Evolutionary conservation across 37 sponge, comb jelly and placozoan species (phyloP).

Genomic region (Hexactinellida sp.): DNA sequence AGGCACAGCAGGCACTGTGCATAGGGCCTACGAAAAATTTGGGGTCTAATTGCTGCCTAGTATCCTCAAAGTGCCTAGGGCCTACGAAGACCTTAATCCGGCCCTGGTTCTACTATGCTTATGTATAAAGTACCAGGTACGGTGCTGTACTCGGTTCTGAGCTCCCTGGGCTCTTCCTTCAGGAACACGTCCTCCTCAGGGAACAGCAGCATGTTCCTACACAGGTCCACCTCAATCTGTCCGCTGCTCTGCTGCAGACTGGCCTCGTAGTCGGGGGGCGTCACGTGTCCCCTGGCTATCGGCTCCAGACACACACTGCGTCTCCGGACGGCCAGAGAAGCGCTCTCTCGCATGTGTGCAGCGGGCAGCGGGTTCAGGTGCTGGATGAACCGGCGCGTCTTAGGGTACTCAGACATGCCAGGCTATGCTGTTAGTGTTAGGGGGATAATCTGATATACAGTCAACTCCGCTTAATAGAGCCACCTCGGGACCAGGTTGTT

Average conservation of each 20-base stretch:
- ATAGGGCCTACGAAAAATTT: no score
- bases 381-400: not conserved
- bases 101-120: no score
- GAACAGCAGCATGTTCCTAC: not conserved
- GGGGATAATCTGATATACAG: no score
- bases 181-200: not conserved
- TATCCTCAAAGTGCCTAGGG: no score
- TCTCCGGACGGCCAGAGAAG: not conserved
- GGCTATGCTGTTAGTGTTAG: no score
- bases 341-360: not conserved
- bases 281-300: not conserved
- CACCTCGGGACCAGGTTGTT: no score
- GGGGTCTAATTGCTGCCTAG: no score
- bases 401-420: not conserved
- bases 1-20: no score
- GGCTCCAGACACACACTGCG: constrained; percentile 13
- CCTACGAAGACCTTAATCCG: no score
- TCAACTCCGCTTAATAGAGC: no score
- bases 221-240: not conserved
- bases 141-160: constrained; percentile 12
- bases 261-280: not conserved
- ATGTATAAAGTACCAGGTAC: not conserved
- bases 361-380: constrained; percentile 1
- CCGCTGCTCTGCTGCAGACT: not conserved
- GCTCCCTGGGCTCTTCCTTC: not conserved